These are phyloP conservation scores for Drosophila athabasca DNA, from an alignment of 1,140 invertebrate species.

Conservation along the genomic window DNA sequence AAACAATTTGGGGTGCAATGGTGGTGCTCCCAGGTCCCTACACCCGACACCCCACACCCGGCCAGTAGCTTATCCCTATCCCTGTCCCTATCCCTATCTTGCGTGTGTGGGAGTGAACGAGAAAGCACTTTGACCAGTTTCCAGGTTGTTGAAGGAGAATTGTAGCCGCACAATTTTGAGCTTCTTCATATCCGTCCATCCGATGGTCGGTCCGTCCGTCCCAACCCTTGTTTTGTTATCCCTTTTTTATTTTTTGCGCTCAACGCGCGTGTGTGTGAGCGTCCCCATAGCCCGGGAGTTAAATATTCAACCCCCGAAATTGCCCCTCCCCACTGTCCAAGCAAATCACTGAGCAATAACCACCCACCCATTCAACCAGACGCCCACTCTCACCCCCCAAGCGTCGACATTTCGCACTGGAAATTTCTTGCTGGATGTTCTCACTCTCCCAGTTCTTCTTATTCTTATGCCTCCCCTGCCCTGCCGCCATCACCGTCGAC, in stretches of 20 bases:
- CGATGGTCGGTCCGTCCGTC: slow-evolving; percentile 33
- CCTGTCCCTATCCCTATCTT: too few species aligned
- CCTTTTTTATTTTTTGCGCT: slow-evolving; percentile 37
- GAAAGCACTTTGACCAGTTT: too few species aligned
- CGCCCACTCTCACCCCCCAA: slow-evolving; percentile 20
- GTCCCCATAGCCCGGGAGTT: slow-evolving; percentile 8
- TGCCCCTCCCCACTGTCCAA: slow-evolving; percentile 21
- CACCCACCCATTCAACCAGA: slow-evolving; percentile 27
- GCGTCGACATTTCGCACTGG: slow-evolving; percentile 30
- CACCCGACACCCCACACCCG: too few species aligned
- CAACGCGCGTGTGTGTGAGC: slow-evolving; percentile 10
- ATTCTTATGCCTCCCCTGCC: background rate
- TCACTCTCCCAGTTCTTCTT: slow-evolving; percentile 23
- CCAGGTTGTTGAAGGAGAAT: too few species aligned
- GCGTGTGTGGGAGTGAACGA: too few species aligned
- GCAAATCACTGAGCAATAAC: slow-evolving; percentile 42
- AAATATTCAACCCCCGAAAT: slow-evolving; percentile 68
- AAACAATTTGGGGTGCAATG: too few species aligned
- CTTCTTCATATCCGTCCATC: slow-evolving; percentile 17
- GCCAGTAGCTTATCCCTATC: too few species aligned
- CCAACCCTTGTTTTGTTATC: slow-evolving; percentile 68
- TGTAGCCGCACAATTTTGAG: slow-evolving; percentile 18
- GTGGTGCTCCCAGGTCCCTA: too few species aligned
- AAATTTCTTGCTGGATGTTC: slow-evolving; percentile 42
- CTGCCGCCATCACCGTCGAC: slow-evolving; percentile 1